These are phyloP conservation scores for Sphenopsis melanotis DNA, from an alignment of 2,797 vertebrate species.

Conservation along the genomic window DNA sequence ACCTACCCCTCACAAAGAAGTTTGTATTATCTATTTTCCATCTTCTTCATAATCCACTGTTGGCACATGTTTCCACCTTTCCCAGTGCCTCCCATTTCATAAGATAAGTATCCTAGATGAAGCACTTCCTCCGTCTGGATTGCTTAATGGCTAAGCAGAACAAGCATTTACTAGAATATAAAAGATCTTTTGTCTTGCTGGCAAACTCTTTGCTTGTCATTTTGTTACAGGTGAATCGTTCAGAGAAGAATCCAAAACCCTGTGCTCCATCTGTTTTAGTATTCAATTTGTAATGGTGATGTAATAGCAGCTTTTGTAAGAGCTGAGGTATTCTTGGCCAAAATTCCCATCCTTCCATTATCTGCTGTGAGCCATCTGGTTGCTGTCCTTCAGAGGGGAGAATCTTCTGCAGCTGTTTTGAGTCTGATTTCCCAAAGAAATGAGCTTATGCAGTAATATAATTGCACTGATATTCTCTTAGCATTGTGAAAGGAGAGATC, in stretches of 20 bases:
- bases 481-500: not conserved
- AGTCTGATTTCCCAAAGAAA: not conserved
- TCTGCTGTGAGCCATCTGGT: not conserved
- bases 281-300: not conserved
- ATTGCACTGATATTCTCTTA: not conserved
- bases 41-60: not conserved
- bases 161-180: not conserved
- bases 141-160: not conserved
- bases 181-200: not conserved
- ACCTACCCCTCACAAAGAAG: not conserved
- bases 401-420: not conserved
- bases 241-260: not conserved
- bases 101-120: not conserved
- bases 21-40: not conserved
- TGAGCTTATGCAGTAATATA: not conserved
- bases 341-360: constrained; percentile 6
- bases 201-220: not conserved
- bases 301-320: not conserved
- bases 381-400: not conserved
- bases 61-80: not conserved
- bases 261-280: not conserved
- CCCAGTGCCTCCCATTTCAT: not conserved
- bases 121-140: not conserved
- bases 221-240: not conserved
- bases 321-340: not conserved